A percentile compares a stretch with the other conserved stretches of the same genome.
Evolutionary conservation across 2,113 vertebrate genomes (phyloP).

Genomic region (Prochilodus magdalenae): DNA sequence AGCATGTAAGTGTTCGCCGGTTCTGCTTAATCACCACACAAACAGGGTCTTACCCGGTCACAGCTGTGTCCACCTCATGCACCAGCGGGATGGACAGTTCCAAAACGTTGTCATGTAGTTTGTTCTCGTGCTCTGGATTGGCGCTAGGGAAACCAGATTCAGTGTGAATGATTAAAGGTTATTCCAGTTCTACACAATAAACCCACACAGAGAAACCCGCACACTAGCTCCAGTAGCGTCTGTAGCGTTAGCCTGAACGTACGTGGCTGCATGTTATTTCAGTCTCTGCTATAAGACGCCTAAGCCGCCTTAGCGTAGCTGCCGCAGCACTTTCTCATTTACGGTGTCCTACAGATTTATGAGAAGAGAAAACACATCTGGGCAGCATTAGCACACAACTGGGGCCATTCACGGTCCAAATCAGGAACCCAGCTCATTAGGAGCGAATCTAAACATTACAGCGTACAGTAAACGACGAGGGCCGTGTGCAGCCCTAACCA

Average conservation of each 20-base stretch:
- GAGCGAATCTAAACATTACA: background rate
- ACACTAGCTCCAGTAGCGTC: background rate
- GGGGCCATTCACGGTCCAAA: slow-evolving; percentile 8
- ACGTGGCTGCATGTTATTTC: slow-evolving; percentile 4
- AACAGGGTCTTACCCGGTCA: slow-evolving; percentile 84
- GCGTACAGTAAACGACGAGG: slow-evolving; percentile 22
- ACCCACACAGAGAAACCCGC: background rate
- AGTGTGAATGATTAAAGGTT: background rate
- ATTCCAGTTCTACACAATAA: background rate
- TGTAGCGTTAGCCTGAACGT: background rate
- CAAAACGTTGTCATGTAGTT: slow-evolving; percentile 88
- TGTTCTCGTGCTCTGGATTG: slow-evolving; percentile 84
- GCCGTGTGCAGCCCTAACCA: background rate
- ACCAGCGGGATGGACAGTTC: slow-evolving; percentile 84
- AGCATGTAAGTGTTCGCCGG: no score
- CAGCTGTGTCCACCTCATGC: slow-evolving; percentile 92
- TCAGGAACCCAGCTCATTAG: background rate
- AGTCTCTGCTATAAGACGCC: background rate
- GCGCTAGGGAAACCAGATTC: slow-evolving; percentile 73
- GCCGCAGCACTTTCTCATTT: background rate
- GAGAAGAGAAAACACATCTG: slow-evolving; percentile 52
- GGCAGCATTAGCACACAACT: slow-evolving; percentile 15
- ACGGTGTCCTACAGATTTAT: slow-evolving; percentile 2
- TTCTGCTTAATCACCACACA: background rate
- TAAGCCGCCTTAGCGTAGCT: slow-evolving; percentile 7